phyloP scores from a whole-genome alignment of 2,888 invertebrate species.

The Priocnemis perturbator region DNA sequence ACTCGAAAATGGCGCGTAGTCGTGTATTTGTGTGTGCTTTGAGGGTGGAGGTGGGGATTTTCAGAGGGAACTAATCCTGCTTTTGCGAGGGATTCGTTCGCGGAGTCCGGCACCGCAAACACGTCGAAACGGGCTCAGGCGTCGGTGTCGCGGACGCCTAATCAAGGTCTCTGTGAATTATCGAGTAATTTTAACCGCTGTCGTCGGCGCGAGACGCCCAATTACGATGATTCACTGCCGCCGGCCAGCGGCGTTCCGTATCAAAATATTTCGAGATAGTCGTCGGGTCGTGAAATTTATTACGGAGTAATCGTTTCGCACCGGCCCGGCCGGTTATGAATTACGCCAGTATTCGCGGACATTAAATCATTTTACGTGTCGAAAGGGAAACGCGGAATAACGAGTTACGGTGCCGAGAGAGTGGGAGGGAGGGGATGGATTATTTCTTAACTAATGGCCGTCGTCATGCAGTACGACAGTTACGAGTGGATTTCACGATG shows the following conservation, averaged over 20 bases:
- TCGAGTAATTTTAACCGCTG: constrained; percentile 7
- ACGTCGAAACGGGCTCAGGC: too few species aligned
- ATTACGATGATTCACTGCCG: constrained; percentile 1
- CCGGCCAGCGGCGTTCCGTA: not conserved
- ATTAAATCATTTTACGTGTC: not conserved
- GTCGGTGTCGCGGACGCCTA: not conserved
- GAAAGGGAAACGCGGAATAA: constrained; percentile 1
- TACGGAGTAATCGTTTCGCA: constrained; percentile 1
- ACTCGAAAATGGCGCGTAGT: too few species aligned
- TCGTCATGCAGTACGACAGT: too few species aligned
- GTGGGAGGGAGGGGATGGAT: not conserved
- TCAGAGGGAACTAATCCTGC: too few species aligned
- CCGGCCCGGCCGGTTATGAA: not conserved
- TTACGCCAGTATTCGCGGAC: not conserved
- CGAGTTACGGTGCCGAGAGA: not conserved
- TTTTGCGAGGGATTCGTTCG: too few species aligned
- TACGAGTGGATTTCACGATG: too few species aligned
- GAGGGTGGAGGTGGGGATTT: too few species aligned
- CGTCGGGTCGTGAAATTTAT: not conserved
- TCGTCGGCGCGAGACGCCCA: constrained; percentile 4
- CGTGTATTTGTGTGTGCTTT: too few species aligned
- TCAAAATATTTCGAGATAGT: constrained; percentile 2
- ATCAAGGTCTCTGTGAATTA: not conserved
- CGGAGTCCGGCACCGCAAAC: too few species aligned
- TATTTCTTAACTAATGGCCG: too few species aligned